Evolutionary conservation across 2,888 invertebrate genomes (phyloP).

Genomic region (Nesidiocoris tenuis): DNA sequence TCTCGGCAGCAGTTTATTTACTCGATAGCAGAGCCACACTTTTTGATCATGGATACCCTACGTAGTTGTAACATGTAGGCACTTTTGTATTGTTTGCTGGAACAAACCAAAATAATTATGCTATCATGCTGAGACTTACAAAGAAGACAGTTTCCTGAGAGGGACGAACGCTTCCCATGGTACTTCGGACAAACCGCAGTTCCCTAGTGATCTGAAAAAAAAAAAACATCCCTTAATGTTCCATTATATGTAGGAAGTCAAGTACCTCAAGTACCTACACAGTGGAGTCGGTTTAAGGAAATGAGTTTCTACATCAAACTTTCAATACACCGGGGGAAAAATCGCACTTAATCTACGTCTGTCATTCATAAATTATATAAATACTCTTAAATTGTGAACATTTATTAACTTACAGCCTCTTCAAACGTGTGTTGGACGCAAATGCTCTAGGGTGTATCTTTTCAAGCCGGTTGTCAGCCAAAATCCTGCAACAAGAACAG

Average conservation of each 20-base stretch:
- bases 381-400: conserved; percentile 47
- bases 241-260: background rate
- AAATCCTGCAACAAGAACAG: conserved; percentile 61
- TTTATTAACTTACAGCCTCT: conserved; percentile 64
- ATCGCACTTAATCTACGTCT: no score
- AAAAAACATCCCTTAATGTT: conserved; percentile 29
- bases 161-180: conserved; percentile 60
- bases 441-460: conserved; percentile 68
- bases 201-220: conserved; percentile 61
- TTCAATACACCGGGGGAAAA: no score
- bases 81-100: no score
- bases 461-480: conserved; percentile 74
- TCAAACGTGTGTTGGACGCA: conserved; percentile 60
- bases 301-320: no score
- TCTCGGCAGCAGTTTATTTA: no score
- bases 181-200: conserved; percentile 61
- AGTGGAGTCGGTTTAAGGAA: no score
- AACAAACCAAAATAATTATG: no score
- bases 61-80: no score
- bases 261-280: no score
- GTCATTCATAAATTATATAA: conserved; percentile 5
- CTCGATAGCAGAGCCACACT: no score
- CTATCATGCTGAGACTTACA: no score
- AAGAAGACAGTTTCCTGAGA: conserved; percentile 60
- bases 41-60: no score